Conservation (phyloP, 2,113 vertebrate species). For the Leucoraja erinaceus region DNA sequence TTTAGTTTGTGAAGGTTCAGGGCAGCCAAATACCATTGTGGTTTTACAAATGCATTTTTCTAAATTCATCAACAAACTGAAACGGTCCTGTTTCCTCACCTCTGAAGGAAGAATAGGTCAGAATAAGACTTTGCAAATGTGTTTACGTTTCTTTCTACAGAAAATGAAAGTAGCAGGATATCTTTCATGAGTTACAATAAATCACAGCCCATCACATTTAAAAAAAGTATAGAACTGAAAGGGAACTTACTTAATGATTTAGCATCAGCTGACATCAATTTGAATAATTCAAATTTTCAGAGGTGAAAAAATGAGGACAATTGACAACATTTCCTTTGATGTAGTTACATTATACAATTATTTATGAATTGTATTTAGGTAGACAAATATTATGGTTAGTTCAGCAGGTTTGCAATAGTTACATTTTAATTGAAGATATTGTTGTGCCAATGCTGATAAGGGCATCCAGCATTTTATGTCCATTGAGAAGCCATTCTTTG, state of each 20-base stretch:
- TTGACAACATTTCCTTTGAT: background rate
- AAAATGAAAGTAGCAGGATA: background rate
- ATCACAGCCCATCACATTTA: background rate
- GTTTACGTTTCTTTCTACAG: background rate
- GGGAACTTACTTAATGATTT: background rate
- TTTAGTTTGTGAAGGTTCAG: background rate
- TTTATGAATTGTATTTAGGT: background rate
- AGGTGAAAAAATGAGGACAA: background rate
- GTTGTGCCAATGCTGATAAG: background rate
- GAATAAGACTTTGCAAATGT: background rate
- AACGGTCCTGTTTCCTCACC: too few species aligned
- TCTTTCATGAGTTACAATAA: background rate
- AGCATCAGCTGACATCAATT: background rate
- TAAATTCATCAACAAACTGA: background rate
- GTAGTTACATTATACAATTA: background rate
- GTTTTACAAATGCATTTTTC: background rate
- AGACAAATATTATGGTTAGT: background rate
- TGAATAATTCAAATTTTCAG: constrained; percentile 7
- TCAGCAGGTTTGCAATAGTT: background rate
- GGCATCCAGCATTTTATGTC: background rate
- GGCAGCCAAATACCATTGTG: background rate
- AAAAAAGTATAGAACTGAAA: background rate
- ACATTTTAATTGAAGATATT: background rate
- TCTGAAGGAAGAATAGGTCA: background rate
- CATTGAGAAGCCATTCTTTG: background rate